Percentiles rank a stretch among this genome's conserved stretches.
Evolutionary conservation across 2,888 invertebrate genomes (phyloP).

Genomic region (Ellobium chinense): DNA sequence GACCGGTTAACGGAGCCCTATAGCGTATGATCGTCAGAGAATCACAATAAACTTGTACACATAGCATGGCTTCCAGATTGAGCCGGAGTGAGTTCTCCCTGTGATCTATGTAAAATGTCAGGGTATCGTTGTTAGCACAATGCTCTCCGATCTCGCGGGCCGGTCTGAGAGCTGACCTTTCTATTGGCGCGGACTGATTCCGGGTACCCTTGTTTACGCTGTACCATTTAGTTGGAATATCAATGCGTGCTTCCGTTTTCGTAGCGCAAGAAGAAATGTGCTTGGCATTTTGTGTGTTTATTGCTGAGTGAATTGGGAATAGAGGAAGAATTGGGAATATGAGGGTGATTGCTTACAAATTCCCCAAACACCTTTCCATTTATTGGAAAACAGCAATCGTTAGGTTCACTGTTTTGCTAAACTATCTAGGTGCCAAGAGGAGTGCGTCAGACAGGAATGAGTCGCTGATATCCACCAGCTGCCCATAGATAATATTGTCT

Average conservation of each 20-base stretch:
- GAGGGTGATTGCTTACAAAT: slow-evolving; percentile 38
- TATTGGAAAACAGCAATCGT: slow-evolving; percentile 25
- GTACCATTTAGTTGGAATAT: slow-evolving; percentile 34
- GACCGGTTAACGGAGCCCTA: slow-evolving; percentile 9
- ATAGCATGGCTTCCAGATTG: slow-evolving; percentile 38
- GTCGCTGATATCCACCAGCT: slow-evolving; percentile 12
- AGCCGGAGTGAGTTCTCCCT: not conserved
- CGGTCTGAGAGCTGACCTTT: slow-evolving; percentile 31
- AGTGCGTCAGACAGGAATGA: slow-evolving; percentile 2
- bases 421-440: slow-evolving; percentile 10
- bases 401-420: slow-evolving; percentile 9
- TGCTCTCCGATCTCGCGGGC: slow-evolving; percentile 23
- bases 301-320: slow-evolving; percentile 17
- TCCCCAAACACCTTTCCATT: slow-evolving; percentile 26
- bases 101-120: slow-evolving; percentile 44
- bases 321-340: slow-evolving; percentile 31
- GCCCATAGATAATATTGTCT: too few relatives aligned
- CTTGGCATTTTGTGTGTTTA: slow-evolving; percentile 41
- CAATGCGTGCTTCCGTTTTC: slow-evolving; percentile 37
- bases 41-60: slow-evolving; percentile 26
- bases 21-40: not conserved
- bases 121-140: slow-evolving; percentile 22
- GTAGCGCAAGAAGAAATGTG: not conserved
- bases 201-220: slow-evolving; percentile 34
- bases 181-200: slow-evolving; percentile 28